Evolutionary conservation across 2,888 invertebrate species (phyloP), one percentile per base, ranked within the genome.

Genomic region (Nysson spinosus): DNA sequence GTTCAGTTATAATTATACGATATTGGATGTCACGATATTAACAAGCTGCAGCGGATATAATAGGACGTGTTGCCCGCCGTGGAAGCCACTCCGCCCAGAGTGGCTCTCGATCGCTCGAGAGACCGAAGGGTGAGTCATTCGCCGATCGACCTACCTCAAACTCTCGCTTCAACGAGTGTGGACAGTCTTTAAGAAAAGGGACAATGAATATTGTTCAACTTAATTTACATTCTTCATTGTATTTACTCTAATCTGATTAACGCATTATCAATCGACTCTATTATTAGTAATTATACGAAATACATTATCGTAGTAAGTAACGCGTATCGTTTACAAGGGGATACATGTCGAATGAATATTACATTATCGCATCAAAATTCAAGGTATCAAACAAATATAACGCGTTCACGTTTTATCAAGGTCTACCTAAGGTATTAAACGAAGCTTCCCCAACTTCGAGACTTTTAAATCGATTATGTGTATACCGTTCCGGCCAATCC

Each of bases 141-240:
- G 64, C 69, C 64, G 74, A 77, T 77, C 75, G 75, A 77, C 77
- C 77, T 77, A 77, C 77, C 77, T 69, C 75, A 77, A 73, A 77
- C 69, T 72, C 60, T 54, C 66, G 43, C 54, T 55, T 55, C 28
- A 30, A 46, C 64, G 61, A 61, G 55, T 44, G 16, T 32, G 30
- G 30, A 35, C 30, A n/a, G 17, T 22, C 24, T 26, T 24, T 40
- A 26, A 28, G 52, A 49, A 55, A 58, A 57, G 54, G 47, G 52
- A 52, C 42, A 58, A 66, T 55, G 39, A 9, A n/a, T 56, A 44
- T 44, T 54, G 52, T 43, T 28, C 28, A 32, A 47, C 17, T 34
- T 17, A 43, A 34, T 42, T 56, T 56, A 54, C 49, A 65, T 51
- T 61, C 61, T 61, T 50, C 30, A 17, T 12, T 14, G 12, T 19